Conservation (phyloP, 2,888 invertebrate species). For the Auanema sp. region DNA sequence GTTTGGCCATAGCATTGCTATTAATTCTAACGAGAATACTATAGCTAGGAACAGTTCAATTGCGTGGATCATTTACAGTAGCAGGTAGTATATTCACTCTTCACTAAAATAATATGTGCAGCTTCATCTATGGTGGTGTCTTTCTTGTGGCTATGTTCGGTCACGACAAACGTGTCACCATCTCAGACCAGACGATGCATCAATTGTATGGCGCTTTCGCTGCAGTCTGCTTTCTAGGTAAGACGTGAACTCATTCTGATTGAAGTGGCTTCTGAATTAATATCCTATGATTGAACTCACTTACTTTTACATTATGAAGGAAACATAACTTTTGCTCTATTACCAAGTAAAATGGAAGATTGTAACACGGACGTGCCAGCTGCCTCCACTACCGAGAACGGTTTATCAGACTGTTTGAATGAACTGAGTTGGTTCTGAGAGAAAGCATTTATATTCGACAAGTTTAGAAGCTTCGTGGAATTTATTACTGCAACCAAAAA, state of each 20-base stretch:
- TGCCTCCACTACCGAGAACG: too few relatives aligned
- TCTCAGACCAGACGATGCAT: slow-evolving; percentile 10
- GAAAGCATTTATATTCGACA: too few relatives aligned
- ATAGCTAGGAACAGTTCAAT: slow-evolving; percentile 25
- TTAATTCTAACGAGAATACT: slow-evolving; percentile 25
- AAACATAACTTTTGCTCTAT: slow-evolving; percentile 15
- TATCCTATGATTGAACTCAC: too few relatives aligned
- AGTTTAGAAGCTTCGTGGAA: slow-evolving; percentile 15
- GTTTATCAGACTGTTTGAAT: slow-evolving; percentile 2
- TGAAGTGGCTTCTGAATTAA: too few relatives aligned
- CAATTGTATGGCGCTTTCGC: slow-evolving; percentile 16
- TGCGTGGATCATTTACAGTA: slow-evolving; percentile 25
- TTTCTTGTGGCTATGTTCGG: slow-evolving; percentile 22
- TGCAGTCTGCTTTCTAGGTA: slow-evolving; percentile 8
- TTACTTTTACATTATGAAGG: too few relatives aligned
- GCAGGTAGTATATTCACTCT: slow-evolving; percentile 12
- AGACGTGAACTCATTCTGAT: too few relatives aligned
- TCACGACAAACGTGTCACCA: not conserved
- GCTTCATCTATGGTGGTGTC: slow-evolving; percentile 19
- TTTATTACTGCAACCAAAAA: slow-evolving; percentile 18
- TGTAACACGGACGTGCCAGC: too few relatives aligned
- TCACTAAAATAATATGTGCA: not conserved
- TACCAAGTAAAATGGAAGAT: slow-evolving; percentile 6
- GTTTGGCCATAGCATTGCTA: slow-evolving; percentile 26
- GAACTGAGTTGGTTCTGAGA: slow-evolving; percentile 14